Base-by-base conservation (phyloP, 2,888 invertebrate species). In the Poecilobothrus nobilitatus region DNA sequence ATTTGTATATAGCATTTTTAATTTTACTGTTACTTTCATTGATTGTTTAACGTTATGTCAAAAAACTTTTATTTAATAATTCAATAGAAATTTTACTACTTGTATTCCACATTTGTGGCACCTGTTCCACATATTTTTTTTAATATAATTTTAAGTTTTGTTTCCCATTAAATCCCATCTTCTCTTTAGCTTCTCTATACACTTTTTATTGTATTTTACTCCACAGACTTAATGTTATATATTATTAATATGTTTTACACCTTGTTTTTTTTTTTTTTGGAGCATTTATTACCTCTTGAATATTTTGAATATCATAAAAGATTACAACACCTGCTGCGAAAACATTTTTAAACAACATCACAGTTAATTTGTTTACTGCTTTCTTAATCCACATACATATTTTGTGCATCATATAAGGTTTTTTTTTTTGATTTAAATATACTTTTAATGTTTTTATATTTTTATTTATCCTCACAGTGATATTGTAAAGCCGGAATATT, bases 271-370 rank as follows among this genome's bases (percentile, higher is more conserved):
- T 53, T 53, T 18, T 53, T 15, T 6, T n/a, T 27, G 15, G 15
- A 53, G 15, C 53, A 18, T 53, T 53, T 53, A 53, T 53, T 53
- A 53, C 53, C 15, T 18, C 53, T 6, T 5, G 53, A 12, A 41
- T 8, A 41, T 41, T 27, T 27, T 27, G 37, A 10, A 37, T 53
- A 53, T 18, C 53, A 53, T 53, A 53, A 53, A 53, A 53, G 53
- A 53, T 53, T 53, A 53, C n/a, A 53, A 53, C 53, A 53, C 53
- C 53, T 53, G 53, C 53, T 53, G 53, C 18, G 53, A 53, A 53
- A 53, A 53, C 18, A 18, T 53, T 53, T 53, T 53, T 53, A 53
- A 53, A 53, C 6, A 53, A 53, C 53, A 53, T 53, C 53, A 53
- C 53, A 53, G 53, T 53, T 53, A 53, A 53, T 53, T 53, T 15